Conservation (phyloP, 2,888 invertebrate species). For the Helicoverpa assulta region DNA sequence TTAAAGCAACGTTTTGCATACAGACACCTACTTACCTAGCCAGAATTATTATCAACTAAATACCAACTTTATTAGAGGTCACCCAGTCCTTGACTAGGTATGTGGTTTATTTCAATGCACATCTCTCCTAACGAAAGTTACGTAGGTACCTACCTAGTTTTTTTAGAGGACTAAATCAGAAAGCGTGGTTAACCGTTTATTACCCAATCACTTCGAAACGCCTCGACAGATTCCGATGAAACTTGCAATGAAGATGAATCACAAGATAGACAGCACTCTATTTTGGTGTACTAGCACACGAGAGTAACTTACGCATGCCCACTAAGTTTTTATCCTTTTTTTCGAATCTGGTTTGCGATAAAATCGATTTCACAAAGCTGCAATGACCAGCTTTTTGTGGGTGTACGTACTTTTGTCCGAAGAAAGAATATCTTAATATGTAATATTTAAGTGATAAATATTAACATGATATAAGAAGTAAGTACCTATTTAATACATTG, state of each 20-base stretch:
- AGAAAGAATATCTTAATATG: too few relatives aligned
- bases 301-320: constrained; percentile 10
- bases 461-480: neutral
- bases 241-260: constrained; percentile 44
- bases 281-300: constrained; percentile 33
- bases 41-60: neutral
- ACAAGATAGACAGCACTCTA: constrained; percentile 29
- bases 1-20: neutral
- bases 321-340: constrained; percentile 27
- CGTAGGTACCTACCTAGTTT: neutral
- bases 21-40: neutral
- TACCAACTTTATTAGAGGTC: neutral
- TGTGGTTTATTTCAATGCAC: neutral
- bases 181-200: constrained; percentile 53
- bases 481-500: neutral
- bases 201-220: constrained; percentile 53
- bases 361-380: constrained; percentile 20
- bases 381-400: constrained; percentile 10
- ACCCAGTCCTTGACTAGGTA: neutral
- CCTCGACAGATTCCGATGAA: constrained; percentile 53
- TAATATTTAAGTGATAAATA: too few relatives aligned
- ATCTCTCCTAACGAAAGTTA: neutral
- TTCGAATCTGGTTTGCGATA: constrained; percentile 51
- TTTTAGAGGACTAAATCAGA: constrained; percentile 43
- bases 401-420: neutral